These are phyloP conservation scores for Heliconius congener DNA, from an alignment of 1,140 invertebrate genomes.

Conservation along the genomic window DNA sequence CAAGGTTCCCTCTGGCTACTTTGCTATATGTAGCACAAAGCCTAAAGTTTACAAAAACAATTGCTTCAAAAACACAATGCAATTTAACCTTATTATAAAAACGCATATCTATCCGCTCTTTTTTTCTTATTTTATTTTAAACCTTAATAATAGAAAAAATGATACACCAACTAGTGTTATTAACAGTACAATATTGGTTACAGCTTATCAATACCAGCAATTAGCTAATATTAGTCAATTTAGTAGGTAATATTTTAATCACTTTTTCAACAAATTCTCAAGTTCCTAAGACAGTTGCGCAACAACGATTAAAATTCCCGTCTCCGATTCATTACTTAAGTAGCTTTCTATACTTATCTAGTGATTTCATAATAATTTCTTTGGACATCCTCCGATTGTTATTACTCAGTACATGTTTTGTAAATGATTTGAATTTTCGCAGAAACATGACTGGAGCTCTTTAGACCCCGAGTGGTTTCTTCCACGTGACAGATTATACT, in stretches of 20 bases:
- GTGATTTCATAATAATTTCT: conserved; percentile 37
- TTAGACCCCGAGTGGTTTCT: neutral
- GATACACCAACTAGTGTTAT: neutral
- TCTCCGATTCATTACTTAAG: conserved; percentile 55
- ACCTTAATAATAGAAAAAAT: neutral
- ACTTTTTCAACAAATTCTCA: neutral
- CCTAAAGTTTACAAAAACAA: too few relatives aligned
- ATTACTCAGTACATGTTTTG: conserved; percentile 14
- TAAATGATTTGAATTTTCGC: conserved; percentile 7
- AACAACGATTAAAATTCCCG: conserved; percentile 56
- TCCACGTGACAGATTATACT: neutral
- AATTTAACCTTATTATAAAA: too few relatives aligned
- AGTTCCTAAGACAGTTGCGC: conserved; percentile 39
- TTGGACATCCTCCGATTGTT: conserved; percentile 23
- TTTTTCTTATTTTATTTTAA: too few relatives aligned
- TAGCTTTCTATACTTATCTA: conserved; percentile 51
- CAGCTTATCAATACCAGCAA: neutral
- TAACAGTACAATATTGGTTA: neutral
- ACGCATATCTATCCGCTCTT: too few relatives aligned
- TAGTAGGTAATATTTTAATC: neutral
- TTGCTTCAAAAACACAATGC: too few relatives aligned
- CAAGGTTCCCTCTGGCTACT: too few relatives aligned
- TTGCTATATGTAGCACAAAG: too few relatives aligned
- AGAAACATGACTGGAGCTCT: neutral
- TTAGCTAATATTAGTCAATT: neutral